Evolutionary conservation across 2,113 vertebrate genomes (phyloP), one percentile per base, ranked within the genome.

Genomic region (Cynoglossus semilaevis): DNA sequence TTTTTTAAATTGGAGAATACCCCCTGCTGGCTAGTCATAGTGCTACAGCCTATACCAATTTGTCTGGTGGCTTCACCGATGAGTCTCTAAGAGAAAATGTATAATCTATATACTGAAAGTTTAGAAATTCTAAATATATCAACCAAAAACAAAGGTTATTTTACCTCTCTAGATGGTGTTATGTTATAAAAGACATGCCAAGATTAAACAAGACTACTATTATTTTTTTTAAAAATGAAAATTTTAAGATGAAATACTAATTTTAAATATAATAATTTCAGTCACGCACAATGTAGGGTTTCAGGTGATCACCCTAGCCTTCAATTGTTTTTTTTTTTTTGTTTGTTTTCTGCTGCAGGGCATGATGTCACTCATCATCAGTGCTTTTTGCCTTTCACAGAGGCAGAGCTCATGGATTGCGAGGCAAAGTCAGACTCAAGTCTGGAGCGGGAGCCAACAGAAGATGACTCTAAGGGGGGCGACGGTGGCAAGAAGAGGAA

Each of bases 391-490:
- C 53, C 38, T 74, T 63, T 70, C 46, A 62, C 91, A 96, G 96
- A 96, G 91, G 92, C 85, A 58, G 96, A 98, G 81, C 92, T 96
- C 56, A 89, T 97, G 83, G 97, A 98, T 53, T 97, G 94, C 61
- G 97, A 98, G 63, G 93, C 88, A 19, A 98, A 98, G 90, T 99
- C 97, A 14, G 97, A 99, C 83, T 97, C 97, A 17, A 99, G 97
- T 83, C 96, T 94, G 10, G 97, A 99, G 74, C 89, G 95, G 54
- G 97, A 99, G 85, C 83, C 90, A 60, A 91, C 80, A 67, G 96
- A 98, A 83, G 96, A 98, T 41, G 95, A 97, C 68, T 82, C 92
- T 57, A 97, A 97, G 86, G 94, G 91, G 74, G 74, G 88, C 48
- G 95, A 97, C 41, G 90, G 89, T 12, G 75, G 93, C 72, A 99